Percentiles rank a stretch among this genome's conserved stretches.
These are phyloP conservation scores for Drosophila atripex DNA, from an alignment of 2,888 invertebrate species.

Conservation along the genomic window DNA sequence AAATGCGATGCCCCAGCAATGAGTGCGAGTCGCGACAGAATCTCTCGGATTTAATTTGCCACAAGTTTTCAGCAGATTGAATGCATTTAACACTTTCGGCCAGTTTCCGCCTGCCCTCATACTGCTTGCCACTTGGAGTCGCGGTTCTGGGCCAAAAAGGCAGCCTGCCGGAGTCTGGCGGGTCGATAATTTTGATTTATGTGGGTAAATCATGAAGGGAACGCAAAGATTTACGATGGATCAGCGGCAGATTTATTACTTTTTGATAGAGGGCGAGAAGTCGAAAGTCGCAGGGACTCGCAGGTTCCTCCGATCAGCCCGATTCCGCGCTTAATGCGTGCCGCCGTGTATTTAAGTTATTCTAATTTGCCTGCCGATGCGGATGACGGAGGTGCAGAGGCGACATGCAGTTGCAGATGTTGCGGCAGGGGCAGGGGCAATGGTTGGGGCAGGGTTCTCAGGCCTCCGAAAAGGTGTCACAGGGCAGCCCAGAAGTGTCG, in stretches of 20 bases:
- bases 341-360: conserved; percentile 75
- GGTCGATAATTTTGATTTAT: conserved; percentile 83
- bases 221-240: conserved; percentile 82
- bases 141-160: conserved; percentile 16
- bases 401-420: conserved; percentile 6
- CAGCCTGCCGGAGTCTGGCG: conserved; percentile 44
- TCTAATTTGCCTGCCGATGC: conserved; percentile 65
- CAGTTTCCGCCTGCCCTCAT: conserved; percentile 63
- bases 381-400: neutral
- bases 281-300: conserved; percentile 54
- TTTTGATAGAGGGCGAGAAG: conserved; percentile 78
- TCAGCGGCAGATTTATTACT: conserved; percentile 82
- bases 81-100: conserved; percentile 75
- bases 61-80: conserved; percentile 56
- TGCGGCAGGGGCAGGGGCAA: conserved; percentile 6
- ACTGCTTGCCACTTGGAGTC: conserved; percentile 30
- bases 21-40: conserved; percentile 32
- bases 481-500: conserved; percentile 35
- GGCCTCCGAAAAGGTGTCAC: conserved; percentile 60
- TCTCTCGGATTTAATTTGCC: conserved; percentile 22
- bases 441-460: conserved; percentile 9
- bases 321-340: conserved; percentile 66
- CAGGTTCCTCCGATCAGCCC: conserved; percentile 6
- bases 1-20: conserved; percentile 50
- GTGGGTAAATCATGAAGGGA: conserved; percentile 82